phyloP scores from a whole-genome alignment of 2,888 invertebrate species.

The Didymodactylos carnosus region DNA sequence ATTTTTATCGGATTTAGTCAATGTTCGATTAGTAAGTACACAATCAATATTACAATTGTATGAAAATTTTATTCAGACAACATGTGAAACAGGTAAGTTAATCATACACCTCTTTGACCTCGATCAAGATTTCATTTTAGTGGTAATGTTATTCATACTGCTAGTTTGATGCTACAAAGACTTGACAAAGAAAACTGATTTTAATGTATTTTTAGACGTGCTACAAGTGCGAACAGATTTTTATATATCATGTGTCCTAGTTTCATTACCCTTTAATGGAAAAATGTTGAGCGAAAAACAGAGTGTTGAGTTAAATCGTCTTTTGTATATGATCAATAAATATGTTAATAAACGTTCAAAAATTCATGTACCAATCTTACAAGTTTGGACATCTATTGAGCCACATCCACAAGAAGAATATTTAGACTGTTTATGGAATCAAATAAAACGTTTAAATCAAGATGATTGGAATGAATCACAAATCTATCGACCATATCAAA shows the following conservation, averaged over 20 bases:
- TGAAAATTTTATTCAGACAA: constrained; percentile 77
- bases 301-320: constrained; percentile 68
- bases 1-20: constrained; percentile 84
- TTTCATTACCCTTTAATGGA: constrained; percentile 46
- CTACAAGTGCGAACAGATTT: constrained; percentile 14
- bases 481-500: constrained; percentile 76
- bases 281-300: constrained; percentile 85
- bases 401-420: constrained; percentile 84
- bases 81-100: constrained; percentile 78
- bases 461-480: constrained; percentile 95
- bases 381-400: constrained; percentile 75
- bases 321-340: constrained; percentile 68
- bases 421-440: constrained; percentile 85
- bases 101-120: no score
- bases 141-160: no score
- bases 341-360: constrained; percentile 67
- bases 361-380: constrained; percentile 70
- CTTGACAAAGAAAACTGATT: no score
- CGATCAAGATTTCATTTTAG: no score
- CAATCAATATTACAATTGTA: constrained; percentile 68
- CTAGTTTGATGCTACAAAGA: no score
- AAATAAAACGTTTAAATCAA: constrained; percentile 65
- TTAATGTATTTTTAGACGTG: no score
- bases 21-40: constrained; percentile 83
- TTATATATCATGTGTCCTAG: constrained; percentile 7